These are phyloP conservation scores for Pygoscelis adeliae DNA, from an alignment of 2,113 vertebrate genomes.

Conservation along the genomic window DNA sequence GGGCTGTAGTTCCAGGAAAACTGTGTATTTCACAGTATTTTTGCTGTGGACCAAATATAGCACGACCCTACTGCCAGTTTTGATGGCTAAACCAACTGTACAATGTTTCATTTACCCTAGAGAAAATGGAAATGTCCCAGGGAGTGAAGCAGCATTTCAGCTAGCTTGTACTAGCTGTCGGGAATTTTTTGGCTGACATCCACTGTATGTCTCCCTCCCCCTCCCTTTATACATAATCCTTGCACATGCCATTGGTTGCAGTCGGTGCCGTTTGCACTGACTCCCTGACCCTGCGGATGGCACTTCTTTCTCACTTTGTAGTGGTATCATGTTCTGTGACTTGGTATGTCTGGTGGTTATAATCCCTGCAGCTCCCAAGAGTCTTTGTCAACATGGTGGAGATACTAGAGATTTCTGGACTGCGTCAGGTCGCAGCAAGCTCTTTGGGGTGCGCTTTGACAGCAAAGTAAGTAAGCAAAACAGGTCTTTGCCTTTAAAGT, in stretches of 20 bases:
- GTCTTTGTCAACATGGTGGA: conserved; percentile 85
- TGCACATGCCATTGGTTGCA: neutral
- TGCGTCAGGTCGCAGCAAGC: conserved; percentile 76
- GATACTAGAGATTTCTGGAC: conserved; percentile 81
- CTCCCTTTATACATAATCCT: neutral
- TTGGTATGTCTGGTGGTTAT: conserved; percentile 22
- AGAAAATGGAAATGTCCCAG: neutral
- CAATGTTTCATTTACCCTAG: neutral
- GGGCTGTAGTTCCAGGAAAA: neutral
- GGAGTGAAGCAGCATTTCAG: neutral
- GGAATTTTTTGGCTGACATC: conserved; percentile 2
- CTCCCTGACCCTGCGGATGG: neutral
- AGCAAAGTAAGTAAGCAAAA: conserved; percentile 73
- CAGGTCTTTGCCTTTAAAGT: neutral
- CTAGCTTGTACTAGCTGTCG: neutral
- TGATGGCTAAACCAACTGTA: neutral
- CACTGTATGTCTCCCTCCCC: neutral
- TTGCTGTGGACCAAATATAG: neutral
- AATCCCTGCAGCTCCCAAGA: conserved; percentile 84
- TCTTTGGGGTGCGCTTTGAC: conserved; percentile 69
- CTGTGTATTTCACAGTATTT: neutral
- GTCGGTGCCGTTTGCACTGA: neutral
- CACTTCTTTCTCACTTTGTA: conserved; percentile 21
- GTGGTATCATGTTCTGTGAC: conserved; percentile 29
- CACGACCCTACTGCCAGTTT: neutral